Conservation (phyloP, 2,888 invertebrate species). For the Ormyrus rosae region DNA sequence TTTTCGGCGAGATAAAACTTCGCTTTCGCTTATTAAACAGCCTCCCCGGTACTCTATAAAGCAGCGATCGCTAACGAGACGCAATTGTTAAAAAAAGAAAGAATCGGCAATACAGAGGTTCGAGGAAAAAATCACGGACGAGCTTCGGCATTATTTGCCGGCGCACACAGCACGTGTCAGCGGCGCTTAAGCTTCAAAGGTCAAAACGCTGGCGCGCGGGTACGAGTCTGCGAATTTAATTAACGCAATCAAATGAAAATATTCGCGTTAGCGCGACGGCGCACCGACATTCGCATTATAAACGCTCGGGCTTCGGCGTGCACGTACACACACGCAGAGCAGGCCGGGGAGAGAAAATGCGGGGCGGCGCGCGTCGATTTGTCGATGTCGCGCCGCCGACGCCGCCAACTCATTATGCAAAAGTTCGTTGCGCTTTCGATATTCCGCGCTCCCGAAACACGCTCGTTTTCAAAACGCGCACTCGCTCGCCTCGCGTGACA, state of each 20-base stretch:
- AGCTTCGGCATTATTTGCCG: too few relatives aligned
- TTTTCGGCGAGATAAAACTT: too few relatives aligned
- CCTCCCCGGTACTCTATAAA: too few relatives aligned
- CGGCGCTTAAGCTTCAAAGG: slow-evolving; percentile 67
- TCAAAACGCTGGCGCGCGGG: slow-evolving; percentile 60
- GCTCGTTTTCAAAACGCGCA: slow-evolving; percentile 71
- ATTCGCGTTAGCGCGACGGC: slow-evolving; percentile 63
- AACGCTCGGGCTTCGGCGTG: background rate
- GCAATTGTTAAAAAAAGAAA: too few relatives aligned
- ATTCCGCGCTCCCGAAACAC: background rate
- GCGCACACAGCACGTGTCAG: slow-evolving; percentile 55
- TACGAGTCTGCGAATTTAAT: slow-evolving; percentile 66
- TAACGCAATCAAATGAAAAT: slow-evolving; percentile 73
- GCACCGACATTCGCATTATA: slow-evolving; percentile 38
- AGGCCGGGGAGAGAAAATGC: slow-evolving; percentile 24
- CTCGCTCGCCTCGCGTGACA: slow-evolving; percentile 62
- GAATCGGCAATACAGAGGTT: too few relatives aligned
- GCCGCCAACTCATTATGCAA: slow-evolving; percentile 71
- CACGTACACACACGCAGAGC: background rate
- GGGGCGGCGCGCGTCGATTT: slow-evolving; percentile 35
- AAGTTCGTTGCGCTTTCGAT: slow-evolving; percentile 66
- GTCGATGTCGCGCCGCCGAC: slow-evolving; percentile 42
- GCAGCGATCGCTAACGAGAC: too few relatives aligned
- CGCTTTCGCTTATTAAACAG: too few relatives aligned
- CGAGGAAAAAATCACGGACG: too few relatives aligned